phyloP scores from a whole-genome alignment of 2,113 vertebrate genomes.

The Amphiprion percula region DNA sequence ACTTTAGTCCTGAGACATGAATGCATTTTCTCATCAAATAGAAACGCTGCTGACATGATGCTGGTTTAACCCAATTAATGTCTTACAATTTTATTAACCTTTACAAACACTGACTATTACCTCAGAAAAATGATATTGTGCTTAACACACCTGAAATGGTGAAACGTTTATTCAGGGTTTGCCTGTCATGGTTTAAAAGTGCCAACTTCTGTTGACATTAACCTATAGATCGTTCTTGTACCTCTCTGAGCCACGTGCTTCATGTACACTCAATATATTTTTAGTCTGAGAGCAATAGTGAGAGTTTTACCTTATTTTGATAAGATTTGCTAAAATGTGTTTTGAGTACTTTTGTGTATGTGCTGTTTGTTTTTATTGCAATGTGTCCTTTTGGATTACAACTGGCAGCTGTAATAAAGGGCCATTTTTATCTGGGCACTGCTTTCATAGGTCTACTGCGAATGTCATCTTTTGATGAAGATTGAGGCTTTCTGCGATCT shows the following conservation, averaged over 20 bases:
- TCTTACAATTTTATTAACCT: constrained; percentile 8
- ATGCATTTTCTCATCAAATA: not conserved
- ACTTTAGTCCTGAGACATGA: constrained; percentile 1
- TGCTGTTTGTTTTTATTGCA: constrained; percentile 21
- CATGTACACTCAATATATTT: constrained; percentile 46
- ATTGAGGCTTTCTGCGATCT: constrained; percentile 28
- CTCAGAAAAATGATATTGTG: constrained; percentile 22
- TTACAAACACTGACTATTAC: constrained; percentile 27
- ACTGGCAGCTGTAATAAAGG: constrained; percentile 60
- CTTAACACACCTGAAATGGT: not conserved
- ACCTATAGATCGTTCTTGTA: constrained; percentile 18
- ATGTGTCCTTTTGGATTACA: constrained; percentile 31
- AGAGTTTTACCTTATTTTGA: constrained; percentile 17
- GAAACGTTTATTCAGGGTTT: constrained; percentile 3
- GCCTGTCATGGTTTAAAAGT: constrained; percentile 5
- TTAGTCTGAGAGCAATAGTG: constrained; percentile 5
- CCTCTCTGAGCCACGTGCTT: constrained; percentile 26
- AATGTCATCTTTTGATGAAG: constrained; percentile 28
- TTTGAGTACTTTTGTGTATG: constrained; percentile 28
- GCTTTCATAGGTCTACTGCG: constrained; percentile 16
- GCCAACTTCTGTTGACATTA: not conserved
- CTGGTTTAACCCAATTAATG: not conserved
- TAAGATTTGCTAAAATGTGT: constrained; percentile 21
- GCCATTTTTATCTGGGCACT: constrained; percentile 15
- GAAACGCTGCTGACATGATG: not conserved